A percentile compares a stretch with the other conserved stretches of the same genome.
Conservation (phyloP, 2,113 vertebrate genomes). For the Thryonomys swinderianus region DNA sequence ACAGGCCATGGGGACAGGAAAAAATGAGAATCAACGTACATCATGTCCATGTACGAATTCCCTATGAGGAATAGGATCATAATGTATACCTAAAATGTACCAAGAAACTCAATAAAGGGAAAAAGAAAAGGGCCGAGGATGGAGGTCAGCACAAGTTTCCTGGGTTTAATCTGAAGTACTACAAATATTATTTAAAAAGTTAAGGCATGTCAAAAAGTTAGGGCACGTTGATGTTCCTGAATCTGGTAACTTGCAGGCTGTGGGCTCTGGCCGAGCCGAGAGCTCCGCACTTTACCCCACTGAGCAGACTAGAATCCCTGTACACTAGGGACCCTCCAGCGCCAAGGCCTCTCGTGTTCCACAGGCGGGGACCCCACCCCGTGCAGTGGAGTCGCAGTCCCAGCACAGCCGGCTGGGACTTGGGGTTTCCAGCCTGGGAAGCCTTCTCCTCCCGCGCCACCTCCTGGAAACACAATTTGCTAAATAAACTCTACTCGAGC, state of each 20-base stretch:
- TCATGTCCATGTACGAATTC: too few species aligned
- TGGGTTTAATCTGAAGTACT: background rate
- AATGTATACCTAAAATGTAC: too few species aligned
- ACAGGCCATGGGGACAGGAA: too few species aligned
- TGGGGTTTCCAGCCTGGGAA: background rate
- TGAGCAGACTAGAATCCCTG: background rate
- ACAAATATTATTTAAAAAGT: background rate
- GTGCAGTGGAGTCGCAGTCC: rapidly evolving
- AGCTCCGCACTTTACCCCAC: background rate
- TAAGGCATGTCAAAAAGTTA: background rate
- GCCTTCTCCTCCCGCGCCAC: background rate
- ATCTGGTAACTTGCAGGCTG: background rate
- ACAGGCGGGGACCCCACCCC: background rate
- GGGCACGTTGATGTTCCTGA: background rate
- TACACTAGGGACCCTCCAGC: background rate
- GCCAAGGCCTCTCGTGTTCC: background rate
- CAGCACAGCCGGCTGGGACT: background rate
- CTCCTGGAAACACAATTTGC: conserved; percentile 10
- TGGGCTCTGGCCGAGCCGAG: background rate
- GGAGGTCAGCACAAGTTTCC: background rate
- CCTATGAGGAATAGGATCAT: too few species aligned
- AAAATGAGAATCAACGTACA: too few species aligned
- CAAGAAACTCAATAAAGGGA: too few species aligned
- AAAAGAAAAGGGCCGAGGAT: background rate
- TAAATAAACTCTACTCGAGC: conserved; percentile 4